A percentile compares a stretch with the other conserved stretches of the same genome.
phyloP scores from a whole-genome alignment of 2,888 invertebrate species.

The Omphaloscelis lunosa region DNA sequence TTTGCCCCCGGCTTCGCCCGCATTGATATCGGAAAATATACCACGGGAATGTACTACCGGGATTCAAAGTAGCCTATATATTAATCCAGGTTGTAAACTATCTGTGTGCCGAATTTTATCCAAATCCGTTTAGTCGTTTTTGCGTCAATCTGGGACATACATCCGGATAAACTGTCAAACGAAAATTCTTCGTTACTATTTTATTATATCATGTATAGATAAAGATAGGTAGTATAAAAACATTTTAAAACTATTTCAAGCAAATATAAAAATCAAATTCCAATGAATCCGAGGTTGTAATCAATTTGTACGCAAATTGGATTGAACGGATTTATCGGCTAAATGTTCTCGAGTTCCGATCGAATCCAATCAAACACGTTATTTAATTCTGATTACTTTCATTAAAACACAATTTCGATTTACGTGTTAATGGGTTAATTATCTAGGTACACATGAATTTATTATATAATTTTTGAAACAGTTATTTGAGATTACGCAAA shows the following conservation, averaged over 20 bases:
- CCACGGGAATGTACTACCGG: too few species aligned
- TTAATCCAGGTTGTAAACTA: too few species aligned
- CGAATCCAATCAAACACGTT: not conserved
- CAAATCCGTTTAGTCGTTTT: too few species aligned
- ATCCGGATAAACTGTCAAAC: too few species aligned
- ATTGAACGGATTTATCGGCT: constrained; percentile 8
- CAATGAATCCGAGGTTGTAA: constrained; percentile 2
- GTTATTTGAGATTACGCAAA: too few species aligned
- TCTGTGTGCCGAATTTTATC: too few species aligned
- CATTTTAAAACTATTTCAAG: not conserved
- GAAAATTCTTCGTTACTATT: too few species aligned
- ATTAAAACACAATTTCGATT: not conserved
- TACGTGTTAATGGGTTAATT: not conserved
- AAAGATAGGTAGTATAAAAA: not conserved
- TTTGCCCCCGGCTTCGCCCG: too few species aligned
- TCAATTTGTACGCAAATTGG: constrained; percentile 26
- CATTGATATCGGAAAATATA: too few species aligned
- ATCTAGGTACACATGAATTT: not conserved
- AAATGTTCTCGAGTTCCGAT: not conserved
- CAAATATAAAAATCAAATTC: not conserved
- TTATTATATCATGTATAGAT: too few species aligned
- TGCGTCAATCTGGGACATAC: too few species aligned
- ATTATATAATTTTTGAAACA: not conserved
- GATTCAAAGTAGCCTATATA: too few species aligned
- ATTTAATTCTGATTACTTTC: not conserved